Base-by-base conservation (phyloP, 2,797 vertebrate species). In the Pitangus sulphuratus region DNA sequence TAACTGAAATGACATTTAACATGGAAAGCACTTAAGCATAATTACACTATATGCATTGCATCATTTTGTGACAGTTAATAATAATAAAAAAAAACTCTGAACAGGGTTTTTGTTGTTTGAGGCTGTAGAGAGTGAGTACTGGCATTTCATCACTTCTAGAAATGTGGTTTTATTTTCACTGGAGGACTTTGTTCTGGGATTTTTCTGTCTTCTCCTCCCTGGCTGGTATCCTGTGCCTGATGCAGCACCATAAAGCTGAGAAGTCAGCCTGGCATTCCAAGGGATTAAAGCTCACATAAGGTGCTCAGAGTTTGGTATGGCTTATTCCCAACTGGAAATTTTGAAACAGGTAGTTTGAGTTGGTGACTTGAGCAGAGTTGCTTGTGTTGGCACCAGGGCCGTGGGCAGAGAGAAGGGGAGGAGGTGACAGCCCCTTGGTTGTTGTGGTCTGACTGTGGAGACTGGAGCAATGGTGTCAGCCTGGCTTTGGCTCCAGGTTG, bases 1-100 rank as follows among this genome's bases (percentile, higher is more conserved):
- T 98, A 98, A 98, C 98, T 98, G 97, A 98, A 97, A 98, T 98
- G 98, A 98, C 98, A 98, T 98, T 98, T 98, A 98, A 98, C 98
- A 98, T 94, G 92, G 97, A 98, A 97, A 97, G 96, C 97, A 98
- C 97, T 98, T 98, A 97, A 97, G 95, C 98, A 97, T 98, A 98
- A 99, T 99, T 99, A 98, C 98, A 96, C 97, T 98, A 96, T 95
- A 97, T 97, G 97, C 97, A 96, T 98, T 98, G 96, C 97, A 97
- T 97, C 97, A 97, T 96, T 97, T 96, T 90, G 71, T 97, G 97
- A 96, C 96, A 96, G 94, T 95, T 97, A 94, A 94, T 95, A 94
- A 96, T 35, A 95, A 95, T n/a, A 37, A 96, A 42, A 44, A 44
- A 84, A 84, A 57, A 30, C 77, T 86, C 64, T 72, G 93, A 95